Percentiles rank a stretch among this genome's conserved stretches.
These are phyloP conservation scores for Ophion slaviceki DNA, from an alignment of 2,888 invertebrate species.

Conservation along the genomic window DNA sequence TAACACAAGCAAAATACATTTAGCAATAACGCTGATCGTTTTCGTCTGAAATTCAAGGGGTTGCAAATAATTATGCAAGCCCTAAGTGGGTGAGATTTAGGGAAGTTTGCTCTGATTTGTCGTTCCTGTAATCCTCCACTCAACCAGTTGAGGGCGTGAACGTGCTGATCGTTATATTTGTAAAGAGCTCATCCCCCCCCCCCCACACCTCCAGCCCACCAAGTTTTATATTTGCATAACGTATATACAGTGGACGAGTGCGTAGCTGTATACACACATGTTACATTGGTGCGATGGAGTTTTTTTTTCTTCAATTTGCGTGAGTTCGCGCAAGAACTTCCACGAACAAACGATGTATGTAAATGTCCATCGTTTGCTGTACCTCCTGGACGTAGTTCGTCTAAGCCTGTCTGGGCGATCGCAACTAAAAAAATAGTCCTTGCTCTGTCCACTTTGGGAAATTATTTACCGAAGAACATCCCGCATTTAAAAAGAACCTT, in stretches of 20 bases:
- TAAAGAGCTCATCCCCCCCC: neutral
- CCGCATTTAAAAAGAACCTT: conserved; percentile 77
- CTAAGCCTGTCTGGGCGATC: neutral
- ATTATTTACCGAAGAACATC: conserved; percentile 78
- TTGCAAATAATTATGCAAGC: too few relatives aligned
- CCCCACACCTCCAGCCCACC: neutral
- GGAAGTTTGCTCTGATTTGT: too few relatives aligned
- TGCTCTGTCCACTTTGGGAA: conserved; percentile 71
- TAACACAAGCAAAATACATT: too few relatives aligned
- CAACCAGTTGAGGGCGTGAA: conserved; percentile 12
- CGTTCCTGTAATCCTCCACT: neutral
- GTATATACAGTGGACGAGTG: neutral
- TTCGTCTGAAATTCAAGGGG: too few relatives aligned
- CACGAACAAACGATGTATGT: neutral
- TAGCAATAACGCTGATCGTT: too few relatives aligned
- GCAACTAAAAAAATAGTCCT: conserved; percentile 1
- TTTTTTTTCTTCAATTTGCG: conserved; percentile 10
- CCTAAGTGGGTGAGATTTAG: too few relatives aligned
- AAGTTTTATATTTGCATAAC: conserved; percentile 12
- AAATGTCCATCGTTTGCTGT: conserved; percentile 18
- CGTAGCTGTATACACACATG: conserved; percentile 6
- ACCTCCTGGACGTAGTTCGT: conserved; percentile 6
- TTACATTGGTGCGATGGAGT: neutral
- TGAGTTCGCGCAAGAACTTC: neutral
- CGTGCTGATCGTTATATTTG: conserved; percentile 12